Percentiles rank a stretch among this genome's conserved stretches.
phyloP scores from a whole-genome alignment of 2,113 vertebrate genomes.

The Mugil cephalus region DNA sequence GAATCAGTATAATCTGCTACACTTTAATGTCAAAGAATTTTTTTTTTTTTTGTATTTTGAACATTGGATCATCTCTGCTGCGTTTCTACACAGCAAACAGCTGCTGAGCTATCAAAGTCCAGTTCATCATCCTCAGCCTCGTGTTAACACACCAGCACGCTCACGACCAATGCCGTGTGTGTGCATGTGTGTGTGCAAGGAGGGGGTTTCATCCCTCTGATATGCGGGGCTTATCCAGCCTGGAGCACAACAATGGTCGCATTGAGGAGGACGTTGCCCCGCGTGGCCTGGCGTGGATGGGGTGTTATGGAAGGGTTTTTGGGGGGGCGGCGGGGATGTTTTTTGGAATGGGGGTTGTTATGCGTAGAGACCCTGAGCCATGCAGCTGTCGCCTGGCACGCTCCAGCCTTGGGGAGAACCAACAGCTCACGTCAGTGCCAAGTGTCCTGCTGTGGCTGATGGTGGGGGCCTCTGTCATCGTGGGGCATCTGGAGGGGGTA shows the following conservation, averaged over 20 bases:
- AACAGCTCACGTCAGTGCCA: slow-evolving; percentile 87
- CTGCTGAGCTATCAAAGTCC: slow-evolving; percentile 61
- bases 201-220: slow-evolving; percentile 58
- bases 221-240: slow-evolving; percentile 59
- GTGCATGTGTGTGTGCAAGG: slow-evolving; percentile 35
- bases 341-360: slow-evolving; percentile 57
- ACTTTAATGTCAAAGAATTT: not conserved
- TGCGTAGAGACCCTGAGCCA: slow-evolving; percentile 75
- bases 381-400: slow-evolving; percentile 92
- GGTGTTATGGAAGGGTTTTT: slow-evolving; percentile 63
- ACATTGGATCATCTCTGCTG: not conserved
- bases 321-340: slow-evolving; percentile 52
- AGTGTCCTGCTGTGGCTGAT: slow-evolving; percentile 82
- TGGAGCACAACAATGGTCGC: slow-evolving; percentile 71
- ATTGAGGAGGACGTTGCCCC: slow-evolving; percentile 81
- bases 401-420: slow-evolving; percentile 87
- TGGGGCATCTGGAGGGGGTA: slow-evolving; percentile 67
- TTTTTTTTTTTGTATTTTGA: slow-evolving; percentile 9
- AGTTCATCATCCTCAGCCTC: slow-evolving; percentile 62
- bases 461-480: slow-evolving; percentile 68
- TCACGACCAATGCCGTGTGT: slow-evolving; percentile 24
- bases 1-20: not conserved
- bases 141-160: slow-evolving; percentile 58
- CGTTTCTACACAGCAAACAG: slow-evolving; percentile 55
- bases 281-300: slow-evolving; percentile 72